Conservation (phyloP, 2,888 invertebrate species). For the Galeruca laticollis region DNA sequence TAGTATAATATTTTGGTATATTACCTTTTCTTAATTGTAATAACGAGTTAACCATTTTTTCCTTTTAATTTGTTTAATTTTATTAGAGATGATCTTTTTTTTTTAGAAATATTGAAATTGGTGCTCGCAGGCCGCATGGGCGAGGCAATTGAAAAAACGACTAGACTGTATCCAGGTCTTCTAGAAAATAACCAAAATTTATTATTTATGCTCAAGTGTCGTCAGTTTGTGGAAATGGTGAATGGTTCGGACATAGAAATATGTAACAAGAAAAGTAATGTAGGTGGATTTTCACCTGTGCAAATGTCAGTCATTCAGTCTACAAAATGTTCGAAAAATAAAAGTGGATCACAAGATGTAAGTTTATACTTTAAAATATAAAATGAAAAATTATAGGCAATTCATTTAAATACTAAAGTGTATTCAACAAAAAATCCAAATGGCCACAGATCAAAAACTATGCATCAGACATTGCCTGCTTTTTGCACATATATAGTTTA, state of each 20-base stretch:
- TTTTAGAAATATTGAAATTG: conserved; percentile 88
- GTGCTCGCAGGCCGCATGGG: conserved; percentile 94
- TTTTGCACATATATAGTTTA: too few species aligned
- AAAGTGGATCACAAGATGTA: conserved; percentile 50
- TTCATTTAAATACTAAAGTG: not conserved
- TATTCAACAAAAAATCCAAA: too few species aligned
- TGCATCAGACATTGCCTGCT: too few species aligned
- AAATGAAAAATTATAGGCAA: too few species aligned
- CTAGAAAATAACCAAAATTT: conserved; percentile 91
- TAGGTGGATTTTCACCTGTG: conserved; percentile 62
- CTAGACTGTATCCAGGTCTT: conserved; percentile 91
- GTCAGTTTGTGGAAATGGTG: conserved; percentile 98
- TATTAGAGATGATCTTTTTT: too few species aligned
- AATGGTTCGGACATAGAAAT: conserved; percentile 88
- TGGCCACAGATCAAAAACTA: too few species aligned
- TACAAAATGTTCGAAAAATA: conserved; percentile 71
- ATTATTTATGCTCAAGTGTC: conserved; percentile 94
- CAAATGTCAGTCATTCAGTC: conserved; percentile 88
- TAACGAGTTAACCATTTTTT: too few species aligned
- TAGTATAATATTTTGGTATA: too few species aligned
- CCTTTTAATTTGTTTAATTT: too few species aligned
- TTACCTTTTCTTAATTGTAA: too few species aligned
- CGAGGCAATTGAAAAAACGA: conserved; percentile 92
- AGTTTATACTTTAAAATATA: conserved; percentile 9
- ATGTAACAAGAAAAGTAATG: conserved; percentile 60